A percentile compares a stretch with the other conserved stretches of the same genome.
Evolutionary conservation across 2,888 invertebrate species (phyloP).

Genomic region (Harpalus rubripes): DNA sequence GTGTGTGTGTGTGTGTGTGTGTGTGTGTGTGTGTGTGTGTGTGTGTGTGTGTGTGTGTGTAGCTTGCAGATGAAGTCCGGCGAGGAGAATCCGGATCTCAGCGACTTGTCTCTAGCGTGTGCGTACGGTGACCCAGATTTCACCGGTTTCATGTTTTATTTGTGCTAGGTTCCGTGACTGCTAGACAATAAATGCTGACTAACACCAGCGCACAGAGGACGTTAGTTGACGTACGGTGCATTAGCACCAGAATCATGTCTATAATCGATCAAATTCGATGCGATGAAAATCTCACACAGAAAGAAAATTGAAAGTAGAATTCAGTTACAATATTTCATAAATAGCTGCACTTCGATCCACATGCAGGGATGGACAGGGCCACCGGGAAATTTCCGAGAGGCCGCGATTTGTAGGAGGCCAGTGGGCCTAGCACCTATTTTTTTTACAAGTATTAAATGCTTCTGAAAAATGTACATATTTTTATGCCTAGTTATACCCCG

Average conservation of each 20-base stretch:
- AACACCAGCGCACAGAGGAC: not conserved
- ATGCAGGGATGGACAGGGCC: too few relatives aligned
- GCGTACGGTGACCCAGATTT: constrained; percentile 64
- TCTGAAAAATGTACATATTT: too few relatives aligned
- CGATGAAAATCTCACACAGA: not conserved
- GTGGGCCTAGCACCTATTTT: too few relatives aligned
- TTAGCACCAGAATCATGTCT: not conserved
- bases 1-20: too few relatives aligned
- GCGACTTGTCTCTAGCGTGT: constrained; percentile 36
- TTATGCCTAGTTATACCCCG: too few relatives aligned
- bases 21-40: too few relatives aligned
- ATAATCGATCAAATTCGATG: not conserved
- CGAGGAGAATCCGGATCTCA: constrained; percentile 59
- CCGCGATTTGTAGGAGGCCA: too few relatives aligned
- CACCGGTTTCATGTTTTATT: constrained; percentile 65
- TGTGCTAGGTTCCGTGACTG: constrained; percentile 67
- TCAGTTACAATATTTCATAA: too few relatives aligned
- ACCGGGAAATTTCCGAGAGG: too few relatives aligned
- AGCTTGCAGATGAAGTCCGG: constrained; percentile 3
- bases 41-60: not conserved
- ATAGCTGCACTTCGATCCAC: too few relatives aligned
- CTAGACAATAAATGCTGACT: constrained; percentile 65
- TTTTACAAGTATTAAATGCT: too few relatives aligned
- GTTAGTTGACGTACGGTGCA: not conserved
- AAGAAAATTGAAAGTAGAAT: not conserved